Evolutionary conservation across 2,888 invertebrate genomes (phyloP).

Genomic region (Cordilura impudica): DNA sequence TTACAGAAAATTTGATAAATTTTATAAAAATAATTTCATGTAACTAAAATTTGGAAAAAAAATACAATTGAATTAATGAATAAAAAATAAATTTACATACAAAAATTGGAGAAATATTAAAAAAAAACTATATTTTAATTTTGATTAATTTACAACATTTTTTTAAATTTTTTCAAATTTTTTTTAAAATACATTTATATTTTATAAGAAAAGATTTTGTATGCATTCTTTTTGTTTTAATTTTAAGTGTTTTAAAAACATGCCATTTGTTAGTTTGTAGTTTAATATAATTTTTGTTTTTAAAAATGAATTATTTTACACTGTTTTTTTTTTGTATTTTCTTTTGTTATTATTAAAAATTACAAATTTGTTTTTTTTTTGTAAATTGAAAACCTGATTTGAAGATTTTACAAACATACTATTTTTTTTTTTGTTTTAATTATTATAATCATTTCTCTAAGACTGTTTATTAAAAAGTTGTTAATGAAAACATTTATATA

Average conservation of each 20-base stretch:
- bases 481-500: too few species aligned
- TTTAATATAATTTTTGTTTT: background rate
- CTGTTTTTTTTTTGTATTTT: conserved; percentile 17
- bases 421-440: conserved; percentile 5
- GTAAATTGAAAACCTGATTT: conserved; percentile 61
- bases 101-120: conserved; percentile 2
- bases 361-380: conserved; percentile 39
- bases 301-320: conserved; percentile 23
- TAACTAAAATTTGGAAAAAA: conserved; percentile 5
- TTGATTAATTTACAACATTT: conserved; percentile 58
- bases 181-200: conserved; percentile 24
- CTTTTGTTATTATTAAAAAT: conserved; percentile 28
- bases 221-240: background rate
- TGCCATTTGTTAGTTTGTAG: conserved; percentile 13
- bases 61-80: conserved; percentile 6
- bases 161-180: conserved; percentile 15
- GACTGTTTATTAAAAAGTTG: too few species aligned
- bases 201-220: conserved; percentile 6
- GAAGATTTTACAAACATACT: conserved; percentile 50
- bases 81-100: conserved; percentile 32
- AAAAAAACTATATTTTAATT: conserved; percentile 40
- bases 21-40: conserved; percentile 7
- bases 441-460: conserved; percentile 47
- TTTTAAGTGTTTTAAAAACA: conserved; percentile 40
- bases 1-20: background rate